These are phyloP conservation scores for Therioaphis trifolii DNA, from an alignment of 2,888 invertebrate species.

Conservation along the genomic window DNA sequence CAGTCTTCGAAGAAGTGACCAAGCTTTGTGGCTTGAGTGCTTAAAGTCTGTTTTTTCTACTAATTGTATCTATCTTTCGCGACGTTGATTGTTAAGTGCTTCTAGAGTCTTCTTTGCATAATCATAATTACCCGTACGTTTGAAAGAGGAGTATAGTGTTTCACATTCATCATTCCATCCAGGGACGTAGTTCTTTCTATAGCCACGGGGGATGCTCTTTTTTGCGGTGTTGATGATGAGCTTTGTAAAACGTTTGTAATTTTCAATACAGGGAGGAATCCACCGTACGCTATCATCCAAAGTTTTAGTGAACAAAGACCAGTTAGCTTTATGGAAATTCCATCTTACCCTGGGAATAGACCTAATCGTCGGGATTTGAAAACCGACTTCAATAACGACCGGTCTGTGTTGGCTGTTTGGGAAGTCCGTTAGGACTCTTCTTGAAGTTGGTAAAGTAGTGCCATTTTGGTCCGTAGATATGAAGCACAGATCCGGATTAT, in stretches of 20 bases:
- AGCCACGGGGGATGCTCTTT: background rate
- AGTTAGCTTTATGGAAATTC: constrained; percentile 35
- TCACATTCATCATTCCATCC: too few relatives aligned
- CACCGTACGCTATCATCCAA: background rate
- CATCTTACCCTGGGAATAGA: constrained; percentile 24
- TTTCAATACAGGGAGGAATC: background rate
- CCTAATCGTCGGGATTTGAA: background rate
- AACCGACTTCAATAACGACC: constrained; percentile 17
- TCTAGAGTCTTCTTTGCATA: too few relatives aligned
- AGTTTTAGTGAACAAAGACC: constrained; percentile 9
- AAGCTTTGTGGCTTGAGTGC: background rate
- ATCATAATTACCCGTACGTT: too few relatives aligned
- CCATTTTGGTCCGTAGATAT: too few relatives aligned
- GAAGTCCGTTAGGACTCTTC: too few relatives aligned
- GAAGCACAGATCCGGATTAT: too few relatives aligned
- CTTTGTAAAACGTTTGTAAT: constrained; percentile 33
- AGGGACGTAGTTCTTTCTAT: too few relatives aligned
- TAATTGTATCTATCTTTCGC: too few relatives aligned
- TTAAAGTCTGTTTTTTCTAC: too few relatives aligned
- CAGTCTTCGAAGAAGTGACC: background rate
- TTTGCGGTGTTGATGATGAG: constrained; percentile 31
- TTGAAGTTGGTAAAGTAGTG: too few relatives aligned
- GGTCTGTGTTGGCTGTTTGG: constrained; percentile 38
- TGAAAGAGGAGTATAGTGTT: too few relatives aligned
- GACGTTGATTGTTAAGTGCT: too few relatives aligned